Base-by-base conservation (phyloP, 2,797 vertebrate species). In the Neopelma chrysocephalum region DNA sequence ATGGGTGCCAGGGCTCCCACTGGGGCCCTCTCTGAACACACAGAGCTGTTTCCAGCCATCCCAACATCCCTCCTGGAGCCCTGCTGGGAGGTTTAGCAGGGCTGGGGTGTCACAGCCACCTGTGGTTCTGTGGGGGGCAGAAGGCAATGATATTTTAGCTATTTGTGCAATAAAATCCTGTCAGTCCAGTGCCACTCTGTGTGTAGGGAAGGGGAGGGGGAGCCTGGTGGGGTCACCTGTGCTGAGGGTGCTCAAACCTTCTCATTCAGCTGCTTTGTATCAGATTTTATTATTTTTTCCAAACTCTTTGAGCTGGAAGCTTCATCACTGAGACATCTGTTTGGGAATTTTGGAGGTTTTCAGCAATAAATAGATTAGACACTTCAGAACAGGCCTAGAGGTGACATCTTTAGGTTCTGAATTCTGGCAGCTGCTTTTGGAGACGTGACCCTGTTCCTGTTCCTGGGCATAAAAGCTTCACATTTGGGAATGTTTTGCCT, bases 141-240 rank as follows among this genome's bases (percentile, higher is more conserved):
- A 22, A 3, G 11, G 25, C 31, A 12, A 34, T 12, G 43, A 12
- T 45, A 15, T 26, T 71, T 40, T 4, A 25, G 6, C 25, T 48
- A 2, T 31, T 22, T 6, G 22, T 36, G 72, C 29, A 3, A n/a
- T 45, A 29, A 58, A 72, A 21, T 7, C 4, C 0, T 5, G 20
- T 5, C 34, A n/a, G 23, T 20, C 48, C 32, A 8, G 3, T 9
- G 43, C 51, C 1, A 0, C 7, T 40, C 21, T 36, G 27, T 5
- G 2, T 16, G 12, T 11, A 10, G 31, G 53, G 23, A 40, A 42
- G 58, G 11, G 7, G 68, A 78, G 42, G 36, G 23, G 72, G 66
- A 20, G 42, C 26, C 58, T 85, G 78, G 16, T 45, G 66, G 36
- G 40, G 65, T 29, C 53, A 17, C 25, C 82, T 61, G 1, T 40